Evolutionary conservation across 2,888 invertebrate genomes (phyloP).

Genomic region (Cheilosia urbana): DNA sequence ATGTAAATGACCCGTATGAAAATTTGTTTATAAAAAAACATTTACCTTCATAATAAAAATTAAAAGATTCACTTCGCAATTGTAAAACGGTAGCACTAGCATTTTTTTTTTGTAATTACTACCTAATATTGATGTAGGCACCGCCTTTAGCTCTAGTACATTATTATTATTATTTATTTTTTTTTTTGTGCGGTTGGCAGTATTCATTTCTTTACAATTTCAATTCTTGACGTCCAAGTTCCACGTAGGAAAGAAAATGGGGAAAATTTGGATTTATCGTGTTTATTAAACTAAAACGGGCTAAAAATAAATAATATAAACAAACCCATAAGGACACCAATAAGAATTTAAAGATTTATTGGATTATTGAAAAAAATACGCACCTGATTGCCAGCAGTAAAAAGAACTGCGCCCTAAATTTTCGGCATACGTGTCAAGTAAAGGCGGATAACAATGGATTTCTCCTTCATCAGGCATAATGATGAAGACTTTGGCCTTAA

Average conservation of each 20-base stretch:
- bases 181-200: constrained; percentile 6
- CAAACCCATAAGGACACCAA: constrained; percentile 35
- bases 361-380: not conserved
- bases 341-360: constrained; percentile 11
- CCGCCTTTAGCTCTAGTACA: not conserved
- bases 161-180: not conserved
- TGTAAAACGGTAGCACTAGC: not conserved
- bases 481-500: constrained; percentile 55
- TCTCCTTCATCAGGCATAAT: constrained; percentile 48
- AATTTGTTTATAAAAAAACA: too few relatives aligned
- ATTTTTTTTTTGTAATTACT: too few relatives aligned
- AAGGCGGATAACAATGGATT: constrained; percentile 56
- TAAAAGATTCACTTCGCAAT: too few relatives aligned
- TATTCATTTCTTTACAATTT: not conserved
- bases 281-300: constrained; percentile 35
- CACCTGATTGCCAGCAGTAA: not conserved
- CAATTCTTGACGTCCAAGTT: constrained; percentile 67
- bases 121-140: not conserved
- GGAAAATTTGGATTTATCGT: constrained; percentile 50
- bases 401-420: constrained; percentile 11
- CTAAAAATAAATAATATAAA: constrained; percentile 59
- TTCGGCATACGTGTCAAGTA: constrained; percentile 58
- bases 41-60: too few relatives aligned
- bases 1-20: too few relatives aligned
- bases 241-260: constrained; percentile 75